These are phyloP conservation scores for Hassar affinis DNA, from an alignment of 2,113 vertebrate genomes.

Conservation along the genomic window DNA sequence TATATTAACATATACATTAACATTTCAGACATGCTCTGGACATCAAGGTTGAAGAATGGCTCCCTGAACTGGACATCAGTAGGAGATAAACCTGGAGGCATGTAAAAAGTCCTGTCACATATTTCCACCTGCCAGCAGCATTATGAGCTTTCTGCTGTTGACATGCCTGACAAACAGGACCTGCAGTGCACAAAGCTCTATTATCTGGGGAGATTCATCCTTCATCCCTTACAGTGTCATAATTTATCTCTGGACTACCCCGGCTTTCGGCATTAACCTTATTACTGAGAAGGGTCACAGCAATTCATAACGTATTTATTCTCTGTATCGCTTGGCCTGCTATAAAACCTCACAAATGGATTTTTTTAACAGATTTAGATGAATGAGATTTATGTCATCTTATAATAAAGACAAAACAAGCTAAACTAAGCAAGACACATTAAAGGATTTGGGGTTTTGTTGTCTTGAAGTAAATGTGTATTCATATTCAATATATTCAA, in stretches of 20 bases:
- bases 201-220: background rate
- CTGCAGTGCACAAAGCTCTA: constrained; percentile 14
- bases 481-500: background rate
- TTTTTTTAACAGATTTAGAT: too few species aligned
- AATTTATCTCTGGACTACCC: constrained; percentile 28
- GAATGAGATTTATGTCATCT: background rate
- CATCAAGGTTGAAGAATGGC: background rate
- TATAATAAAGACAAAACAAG: background rate
- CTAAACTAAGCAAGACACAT: too few species aligned
- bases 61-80: background rate
- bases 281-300: background rate
- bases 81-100: constrained; percentile 35
- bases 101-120: constrained; percentile 39
- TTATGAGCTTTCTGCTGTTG: constrained; percentile 41
- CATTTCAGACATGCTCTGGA: background rate
- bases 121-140: constrained; percentile 38
- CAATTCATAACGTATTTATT: background rate
- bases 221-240: constrained; percentile 24
- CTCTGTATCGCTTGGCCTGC: background rate
- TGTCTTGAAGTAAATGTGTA: background rate
- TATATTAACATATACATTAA: too few species aligned
- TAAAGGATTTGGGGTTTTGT: background rate
- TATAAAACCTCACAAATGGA: too few species aligned
- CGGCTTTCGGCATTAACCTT: background rate
- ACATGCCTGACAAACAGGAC: constrained; percentile 50